Evolutionary conservation across 2,888 invertebrate species (phyloP).

Genomic region (Meiosimyza decipiens): DNA sequence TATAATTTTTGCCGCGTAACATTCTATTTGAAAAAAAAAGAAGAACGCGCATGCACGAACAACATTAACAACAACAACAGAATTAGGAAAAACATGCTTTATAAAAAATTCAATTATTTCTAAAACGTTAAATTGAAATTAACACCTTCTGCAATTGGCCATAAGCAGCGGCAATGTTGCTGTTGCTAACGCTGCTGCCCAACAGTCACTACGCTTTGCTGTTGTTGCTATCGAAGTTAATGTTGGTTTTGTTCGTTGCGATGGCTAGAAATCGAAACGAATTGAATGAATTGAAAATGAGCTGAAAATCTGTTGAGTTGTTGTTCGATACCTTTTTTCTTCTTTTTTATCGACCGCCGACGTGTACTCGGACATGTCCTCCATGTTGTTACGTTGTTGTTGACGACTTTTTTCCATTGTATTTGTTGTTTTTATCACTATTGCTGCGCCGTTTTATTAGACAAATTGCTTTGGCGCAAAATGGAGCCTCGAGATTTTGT

Average conservation of each 20-base stretch:
- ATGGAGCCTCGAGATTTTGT: constrained; percentile 26
- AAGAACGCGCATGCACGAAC: background rate
- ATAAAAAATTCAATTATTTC: constrained; percentile 46
- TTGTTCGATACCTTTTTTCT: constrained; percentile 11
- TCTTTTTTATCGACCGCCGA: constrained; percentile 1
- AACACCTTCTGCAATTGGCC: constrained; percentile 48
- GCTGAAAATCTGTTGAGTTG: background rate
- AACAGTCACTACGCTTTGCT: background rate
- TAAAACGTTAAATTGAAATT: constrained; percentile 49
- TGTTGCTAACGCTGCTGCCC: too few species aligned
- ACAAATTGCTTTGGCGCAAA: constrained; percentile 46
- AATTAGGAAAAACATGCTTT: background rate
- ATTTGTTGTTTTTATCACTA: constrained; percentile 12
- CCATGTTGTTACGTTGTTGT: constrained; percentile 41
- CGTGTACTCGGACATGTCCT: constrained; percentile 18
- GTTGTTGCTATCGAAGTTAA: background rate
- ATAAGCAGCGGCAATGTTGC: constrained; percentile 37
- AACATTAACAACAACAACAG: constrained; percentile 18
- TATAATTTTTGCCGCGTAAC: too few species aligned
- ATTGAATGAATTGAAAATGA: background rate
- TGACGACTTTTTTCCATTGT: constrained; percentile 29
- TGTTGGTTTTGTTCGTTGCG: background rate
- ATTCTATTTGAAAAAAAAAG: constrained; percentile 10
- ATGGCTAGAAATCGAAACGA: background rate
- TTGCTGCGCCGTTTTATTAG: constrained; percentile 42